Percentiles rank a stretch among this genome's conserved stretches.
Conservation (phyloP, 2,113 vertebrate species). For the Tonatia bakeri region DNA sequence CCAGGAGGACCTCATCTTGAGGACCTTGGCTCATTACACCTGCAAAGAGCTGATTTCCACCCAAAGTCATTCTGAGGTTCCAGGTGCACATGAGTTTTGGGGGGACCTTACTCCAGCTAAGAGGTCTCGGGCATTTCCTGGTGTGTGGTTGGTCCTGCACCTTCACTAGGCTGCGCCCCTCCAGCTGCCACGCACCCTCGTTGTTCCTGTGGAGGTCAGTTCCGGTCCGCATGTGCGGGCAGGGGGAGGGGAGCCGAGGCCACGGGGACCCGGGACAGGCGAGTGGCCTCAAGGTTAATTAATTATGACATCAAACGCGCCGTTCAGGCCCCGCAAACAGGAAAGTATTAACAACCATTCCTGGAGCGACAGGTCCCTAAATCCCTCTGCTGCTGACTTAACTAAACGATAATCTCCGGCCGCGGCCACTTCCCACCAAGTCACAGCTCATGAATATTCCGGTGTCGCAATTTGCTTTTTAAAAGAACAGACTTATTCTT, state of each 20-base stretch:
- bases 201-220: not conserved
- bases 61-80: not conserved
- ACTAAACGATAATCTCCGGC: not conserved
- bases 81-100: rapidly evolving
- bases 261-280: not conserved
- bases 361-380: constrained; percentile 60
- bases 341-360: constrained; percentile 62
- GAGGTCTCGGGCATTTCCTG: rapidly evolving
- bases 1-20: not conserved
- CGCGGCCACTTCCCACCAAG: constrained; percentile 17
- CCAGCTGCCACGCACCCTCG: not conserved
- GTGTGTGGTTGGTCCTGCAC: not conserved
- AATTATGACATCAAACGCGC: constrained; percentile 47
- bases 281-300: constrained; percentile 47
- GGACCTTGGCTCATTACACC: not conserved
- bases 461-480: constrained; percentile 14
- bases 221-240: rapidly evolving
- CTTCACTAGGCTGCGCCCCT: too few relatives aligned
- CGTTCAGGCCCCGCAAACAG: constrained; percentile 26
- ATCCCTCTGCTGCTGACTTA: constrained; percentile 49
- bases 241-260: not conserved
- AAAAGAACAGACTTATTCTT: constrained; percentile 67
- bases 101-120: rapidly evolving
- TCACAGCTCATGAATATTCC: constrained; percentile 70
- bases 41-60: not conserved